Evolutionary conservation across 1,140 invertebrate species (phyloP).

Genomic region (Drosophila bipectinata): DNA sequence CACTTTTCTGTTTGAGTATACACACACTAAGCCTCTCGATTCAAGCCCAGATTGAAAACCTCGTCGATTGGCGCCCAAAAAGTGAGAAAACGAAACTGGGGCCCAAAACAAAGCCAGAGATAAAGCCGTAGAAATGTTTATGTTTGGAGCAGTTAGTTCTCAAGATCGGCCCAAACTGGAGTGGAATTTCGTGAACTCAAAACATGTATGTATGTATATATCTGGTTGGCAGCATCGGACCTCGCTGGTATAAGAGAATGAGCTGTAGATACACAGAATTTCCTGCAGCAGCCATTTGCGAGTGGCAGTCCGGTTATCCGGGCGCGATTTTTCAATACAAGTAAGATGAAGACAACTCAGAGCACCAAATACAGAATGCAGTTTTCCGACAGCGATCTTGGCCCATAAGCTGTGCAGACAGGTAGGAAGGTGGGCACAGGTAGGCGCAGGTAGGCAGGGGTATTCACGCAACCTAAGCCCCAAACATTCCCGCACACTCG

Average conservation of each 20-base stretch:
- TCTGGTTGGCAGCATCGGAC: slow-evolving; percentile 14
- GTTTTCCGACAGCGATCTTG: slow-evolving; percentile 49
- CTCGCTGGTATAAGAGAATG: slow-evolving; percentile 60
- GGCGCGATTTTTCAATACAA: neutral
- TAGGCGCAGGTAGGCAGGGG: slow-evolving; percentile 10
- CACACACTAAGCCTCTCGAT: slow-evolving; percentile 9
- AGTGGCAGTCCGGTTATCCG: slow-evolving; percentile 14
- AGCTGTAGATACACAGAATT: slow-evolving; percentile 72
- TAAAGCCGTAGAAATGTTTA: slow-evolving; percentile 34
- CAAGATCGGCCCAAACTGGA: slow-evolving; percentile 43
- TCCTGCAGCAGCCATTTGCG: slow-evolving; percentile 52
- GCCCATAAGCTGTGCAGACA: neutral
- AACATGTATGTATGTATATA: neutral
- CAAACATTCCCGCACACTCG: slow-evolving; percentile 20
- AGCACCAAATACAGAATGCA: slow-evolving; percentile 24
- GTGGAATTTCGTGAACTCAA: slow-evolving; percentile 22
- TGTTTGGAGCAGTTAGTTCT: slow-evolving; percentile 12
- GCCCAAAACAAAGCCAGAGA: slow-evolving; percentile 55
- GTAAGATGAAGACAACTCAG: slow-evolving; percentile 17
- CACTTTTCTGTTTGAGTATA: slow-evolving; percentile 22
- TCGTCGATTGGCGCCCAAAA: slow-evolving; percentile 64
- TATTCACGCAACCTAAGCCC: slow-evolving; percentile 8
- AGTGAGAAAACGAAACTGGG: slow-evolving; percentile 57
- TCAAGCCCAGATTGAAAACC: neutral
- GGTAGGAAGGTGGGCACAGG: slow-evolving; percentile 1